Percentiles rank a stretch among this genome's conserved stretches.
These are phyloP conservation scores for Drosophila chauvacae DNA, from an alignment of 1,140 invertebrate species.

Conservation along the genomic window DNA sequence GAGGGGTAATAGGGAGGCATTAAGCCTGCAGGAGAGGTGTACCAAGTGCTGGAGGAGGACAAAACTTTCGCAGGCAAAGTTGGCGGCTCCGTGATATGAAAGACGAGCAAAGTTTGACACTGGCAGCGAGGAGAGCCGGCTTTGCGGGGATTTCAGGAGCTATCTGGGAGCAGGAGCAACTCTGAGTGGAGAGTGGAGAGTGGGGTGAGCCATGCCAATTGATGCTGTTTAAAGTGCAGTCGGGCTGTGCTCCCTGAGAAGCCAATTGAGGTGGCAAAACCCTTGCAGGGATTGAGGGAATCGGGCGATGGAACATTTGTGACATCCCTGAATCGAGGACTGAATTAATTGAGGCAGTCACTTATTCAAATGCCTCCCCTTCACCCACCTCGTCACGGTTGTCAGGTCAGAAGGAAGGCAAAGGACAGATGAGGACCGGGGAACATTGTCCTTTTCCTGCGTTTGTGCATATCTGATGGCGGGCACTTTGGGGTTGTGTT, in stretches of 20 bases:
- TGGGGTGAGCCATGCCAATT: constrained; percentile 12
- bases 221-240: constrained; percentile 40
- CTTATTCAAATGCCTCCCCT: constrained; percentile 21
- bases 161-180: constrained; percentile 38
- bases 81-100: constrained; percentile 71
- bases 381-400: constrained; percentile 1
- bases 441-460: constrained; percentile 65
- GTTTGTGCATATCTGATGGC: constrained; percentile 68
- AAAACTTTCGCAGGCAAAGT: constrained; percentile 69
- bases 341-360: constrained; percentile 68
- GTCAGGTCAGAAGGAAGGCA: constrained; percentile 19
- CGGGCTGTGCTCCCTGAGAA: constrained; percentile 17
- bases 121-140: constrained; percentile 1
- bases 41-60: neutral
- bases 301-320: constrained; percentile 14
- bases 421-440: neutral
- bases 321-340: constrained; percentile 40
- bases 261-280: constrained; percentile 42
- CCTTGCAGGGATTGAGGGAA: constrained; percentile 5
- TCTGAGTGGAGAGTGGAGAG: neutral
- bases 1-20: constrained; percentile 1
- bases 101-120: constrained; percentile 72
- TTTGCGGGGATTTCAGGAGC: constrained; percentile 13
- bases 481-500: constrained; percentile 62
- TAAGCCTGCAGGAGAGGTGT: neutral